Base-by-base conservation (phyloP, 2,888 invertebrate genomes). In the Erynnis tages region DNA sequence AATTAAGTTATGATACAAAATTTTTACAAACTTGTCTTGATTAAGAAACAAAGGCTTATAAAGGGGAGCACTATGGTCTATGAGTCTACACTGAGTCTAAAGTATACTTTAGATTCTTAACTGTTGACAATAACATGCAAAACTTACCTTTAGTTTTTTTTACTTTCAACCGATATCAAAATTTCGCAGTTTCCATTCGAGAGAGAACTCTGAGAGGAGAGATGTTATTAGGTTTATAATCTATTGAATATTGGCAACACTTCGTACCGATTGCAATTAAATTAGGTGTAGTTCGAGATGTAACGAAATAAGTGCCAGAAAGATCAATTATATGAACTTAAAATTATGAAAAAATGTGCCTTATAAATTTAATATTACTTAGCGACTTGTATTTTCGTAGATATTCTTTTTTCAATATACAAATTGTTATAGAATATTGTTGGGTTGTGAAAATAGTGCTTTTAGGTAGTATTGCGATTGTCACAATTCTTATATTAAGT, bases 391-490 rank as follows among this genome's bases (percentile, higher is more conserved):
- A 32, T 30, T 50, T 37, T 45, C 29, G 37, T 53, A 46, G 49
- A 53, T 55, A 43, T 49, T 55, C 48, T 54, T 48, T 53, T 38
- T 44, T 14, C 29, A 14, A 29, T 44, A 27, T 35, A 37, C 10
- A 37, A 37, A 29, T 10, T 49, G 47, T 47, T 47, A 16, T 41
- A 41, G 41, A 40, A 40, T 69, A 64, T 66, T 62, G 63, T 73
- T 72, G 62, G 79, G 79, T 81, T 81, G 81, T 79, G 80, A 80
- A 71, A 56, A 54, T 52, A 52, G 50, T 50, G 50, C 35, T 37
- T 29, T 29, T 43, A 35, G 43, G 11, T 37, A 44, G 49, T 63
- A 56, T 61, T 57, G 54, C 62, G 56, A 41, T 50, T 62, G 67
- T 68, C 67, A 69, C 72, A 72, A 69, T 69, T 62, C 56, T 67